A percentile compares a stretch with the other conserved stretches of the same genome.
Conservation (phyloP, 2,113 vertebrate genomes). For the Amblyornis subalaris region DNA sequence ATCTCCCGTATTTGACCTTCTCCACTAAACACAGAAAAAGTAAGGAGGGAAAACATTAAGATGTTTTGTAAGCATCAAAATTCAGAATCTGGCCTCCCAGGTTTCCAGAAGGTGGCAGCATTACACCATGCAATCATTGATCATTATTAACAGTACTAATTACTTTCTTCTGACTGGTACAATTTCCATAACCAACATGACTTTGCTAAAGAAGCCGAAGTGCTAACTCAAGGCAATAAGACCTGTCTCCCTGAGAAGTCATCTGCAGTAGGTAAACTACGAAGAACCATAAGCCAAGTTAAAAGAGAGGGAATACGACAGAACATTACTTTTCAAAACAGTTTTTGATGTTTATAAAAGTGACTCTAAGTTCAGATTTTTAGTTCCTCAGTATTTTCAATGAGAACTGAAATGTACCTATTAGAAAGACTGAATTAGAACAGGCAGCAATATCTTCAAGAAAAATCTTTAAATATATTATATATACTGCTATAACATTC, state of each 20-base stretch:
- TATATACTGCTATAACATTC: neutral
- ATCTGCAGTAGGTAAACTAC: neutral
- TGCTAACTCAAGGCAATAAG: neutral
- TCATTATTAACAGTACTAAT: neutral
- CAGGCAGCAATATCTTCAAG: neutral
- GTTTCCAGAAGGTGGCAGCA: conserved; percentile 8
- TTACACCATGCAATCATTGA: neutral
- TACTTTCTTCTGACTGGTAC: neutral
- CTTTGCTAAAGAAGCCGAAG: neutral
- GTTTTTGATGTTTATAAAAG: neutral
- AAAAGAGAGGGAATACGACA: neutral
- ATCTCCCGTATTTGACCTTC: neutral
- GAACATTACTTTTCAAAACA: neutral
- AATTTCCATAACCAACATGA: neutral
- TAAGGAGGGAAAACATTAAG: neutral
- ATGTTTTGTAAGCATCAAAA: neutral
- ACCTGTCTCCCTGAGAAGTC: neutral
- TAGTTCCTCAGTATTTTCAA: neutral
- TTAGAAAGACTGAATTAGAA: neutral
- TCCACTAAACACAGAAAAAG: neutral
- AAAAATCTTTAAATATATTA: neutral
- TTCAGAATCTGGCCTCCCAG: neutral
- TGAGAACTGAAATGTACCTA: neutral
- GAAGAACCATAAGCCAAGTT: neutral
- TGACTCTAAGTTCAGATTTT: neutral